Conservation (phyloP, 2,113 vertebrate species). For the Halichoeres trimaculatus region DNA sequence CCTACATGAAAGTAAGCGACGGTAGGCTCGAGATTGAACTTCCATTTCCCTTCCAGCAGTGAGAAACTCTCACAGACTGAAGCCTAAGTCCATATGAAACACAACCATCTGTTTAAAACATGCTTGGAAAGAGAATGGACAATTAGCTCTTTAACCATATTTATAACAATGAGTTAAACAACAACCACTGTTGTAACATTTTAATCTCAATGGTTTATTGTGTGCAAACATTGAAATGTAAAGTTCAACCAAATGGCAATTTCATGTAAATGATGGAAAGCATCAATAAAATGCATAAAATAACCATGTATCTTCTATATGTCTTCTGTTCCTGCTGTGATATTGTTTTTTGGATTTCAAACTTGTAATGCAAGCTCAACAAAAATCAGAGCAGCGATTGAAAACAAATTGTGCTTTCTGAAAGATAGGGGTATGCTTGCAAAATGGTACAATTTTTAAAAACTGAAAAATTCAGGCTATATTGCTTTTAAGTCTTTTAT, state of each 20-base stretch:
- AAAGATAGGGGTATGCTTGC: not conserved
- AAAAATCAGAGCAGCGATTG: not conserved
- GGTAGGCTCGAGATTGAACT: slow-evolving; percentile 86
- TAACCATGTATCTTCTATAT: slow-evolving; percentile 10
- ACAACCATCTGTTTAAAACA: slow-evolving; percentile 63
- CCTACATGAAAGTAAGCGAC: slow-evolving; percentile 74
- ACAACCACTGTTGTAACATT: slow-evolving; percentile 39
- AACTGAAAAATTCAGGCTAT: too few relatives aligned
- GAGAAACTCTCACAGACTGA: slow-evolving; percentile 67
- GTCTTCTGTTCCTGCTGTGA: slow-evolving; percentile 22
- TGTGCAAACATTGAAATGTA: slow-evolving; percentile 50
- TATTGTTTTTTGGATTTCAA: not conserved
- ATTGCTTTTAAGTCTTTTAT: too few relatives aligned
- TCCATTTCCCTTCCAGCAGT: slow-evolving; percentile 78
- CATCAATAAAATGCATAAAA: slow-evolving; percentile 68
- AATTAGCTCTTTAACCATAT: slow-evolving; percentile 62
- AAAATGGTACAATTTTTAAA: too few relatives aligned
- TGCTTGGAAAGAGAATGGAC: slow-evolving; percentile 48
- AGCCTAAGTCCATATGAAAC: slow-evolving; percentile 58
- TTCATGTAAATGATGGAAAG: slow-evolving; percentile 27
- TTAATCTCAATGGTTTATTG: slow-evolving; percentile 49
- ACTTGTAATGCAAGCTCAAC: not conserved
- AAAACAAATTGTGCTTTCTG: not conserved
- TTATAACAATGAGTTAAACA: slow-evolving; percentile 63
- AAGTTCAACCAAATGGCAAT: slow-evolving; percentile 28